Evolutionary conservation across 2,113 vertebrate species (phyloP), one percentile per base, ranked within the genome.

Genomic region (Oenanthe melanoleuca): DNA sequence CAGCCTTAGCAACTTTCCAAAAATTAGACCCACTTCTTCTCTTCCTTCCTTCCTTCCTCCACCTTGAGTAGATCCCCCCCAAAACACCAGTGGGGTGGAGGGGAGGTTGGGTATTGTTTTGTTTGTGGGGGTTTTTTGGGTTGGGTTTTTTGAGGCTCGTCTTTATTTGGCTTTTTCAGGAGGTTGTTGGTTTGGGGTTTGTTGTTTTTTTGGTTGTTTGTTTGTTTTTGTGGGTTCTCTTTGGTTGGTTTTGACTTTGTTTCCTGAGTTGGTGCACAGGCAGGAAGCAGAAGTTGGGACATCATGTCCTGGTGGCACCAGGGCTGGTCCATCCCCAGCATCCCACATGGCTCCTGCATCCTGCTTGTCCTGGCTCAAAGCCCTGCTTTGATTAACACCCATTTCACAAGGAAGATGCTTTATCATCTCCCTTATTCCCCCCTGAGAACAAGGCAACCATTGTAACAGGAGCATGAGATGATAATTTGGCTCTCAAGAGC

Each of bases 401-500:
- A 52, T 75, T 92, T 86, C 77, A 60, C 81, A 93, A 81, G 57
- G 23, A 71, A 64, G 53, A 72, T 52, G 17, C 37, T 93, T 84
- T 63, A 78, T 67, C 7, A 7, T 50, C 67, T 83, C 71, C 71
- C 45, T 83, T 50, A 45, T 29, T 55, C 21, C 19, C 40, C 42
- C 4, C 50, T 55, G 40, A 56, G 40, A 67, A 73, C 1, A 1
- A 93, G 45, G 78, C 66, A 89, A 44, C 56, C 8, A 4, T 15
- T 90, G 22, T 23, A 74, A 83, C 16, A 3, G 50, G 50, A 94
- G 56, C 20, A 3, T 14, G 31, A 63, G 75, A 86, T 40, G 70
- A 71, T 70, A 70, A 89, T 84, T 81, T 74, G 86, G 65, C 56
- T 88, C 84, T 92, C 80, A 37, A 56, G 92, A 95, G 73, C 63